Evolutionary conservation across 2,113 vertebrate genomes (phyloP).

Genomic region (Otis tarda): DNA sequence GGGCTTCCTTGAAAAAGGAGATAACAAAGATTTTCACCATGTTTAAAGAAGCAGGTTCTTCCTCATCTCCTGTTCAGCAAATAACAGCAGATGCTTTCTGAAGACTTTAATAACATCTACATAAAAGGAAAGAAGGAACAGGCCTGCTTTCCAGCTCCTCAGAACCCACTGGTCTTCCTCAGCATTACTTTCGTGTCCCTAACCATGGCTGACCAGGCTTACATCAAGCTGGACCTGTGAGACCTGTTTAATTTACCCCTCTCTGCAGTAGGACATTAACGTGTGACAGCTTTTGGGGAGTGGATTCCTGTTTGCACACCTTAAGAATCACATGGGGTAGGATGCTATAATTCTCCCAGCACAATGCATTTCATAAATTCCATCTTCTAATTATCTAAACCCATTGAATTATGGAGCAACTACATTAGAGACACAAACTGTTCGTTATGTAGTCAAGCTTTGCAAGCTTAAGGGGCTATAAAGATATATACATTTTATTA

Average conservation of each 20-base stretch:
- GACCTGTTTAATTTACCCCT: not conserved
- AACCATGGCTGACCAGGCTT: not conserved
- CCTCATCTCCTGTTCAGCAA: not conserved
- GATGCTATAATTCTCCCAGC: not conserved
- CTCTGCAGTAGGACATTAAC: not conserved
- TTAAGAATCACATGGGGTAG: not conserved
- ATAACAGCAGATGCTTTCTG: not conserved
- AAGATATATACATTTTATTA: not conserved
- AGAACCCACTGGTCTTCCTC: not conserved
- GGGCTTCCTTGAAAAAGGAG: not conserved
- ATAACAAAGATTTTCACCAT: not conserved
- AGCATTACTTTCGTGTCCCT: not conserved
- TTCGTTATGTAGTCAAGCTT: not conserved
- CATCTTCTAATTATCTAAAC: not conserved
- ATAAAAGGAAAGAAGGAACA: not conserved
- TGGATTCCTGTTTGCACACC: not conserved
- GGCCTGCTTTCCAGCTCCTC: not conserved
- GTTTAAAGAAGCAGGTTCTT: not conserved
- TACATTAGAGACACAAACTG: not conserved
- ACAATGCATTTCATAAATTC: not conserved
- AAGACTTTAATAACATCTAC: not conserved
- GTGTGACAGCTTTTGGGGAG: not conserved
- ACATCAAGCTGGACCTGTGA: not conserved
- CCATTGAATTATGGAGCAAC: not conserved
- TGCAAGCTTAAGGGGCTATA: not conserved